Conservation (phyloP, 2,113 vertebrate genomes). For the Dermatemys mawii region DNA sequence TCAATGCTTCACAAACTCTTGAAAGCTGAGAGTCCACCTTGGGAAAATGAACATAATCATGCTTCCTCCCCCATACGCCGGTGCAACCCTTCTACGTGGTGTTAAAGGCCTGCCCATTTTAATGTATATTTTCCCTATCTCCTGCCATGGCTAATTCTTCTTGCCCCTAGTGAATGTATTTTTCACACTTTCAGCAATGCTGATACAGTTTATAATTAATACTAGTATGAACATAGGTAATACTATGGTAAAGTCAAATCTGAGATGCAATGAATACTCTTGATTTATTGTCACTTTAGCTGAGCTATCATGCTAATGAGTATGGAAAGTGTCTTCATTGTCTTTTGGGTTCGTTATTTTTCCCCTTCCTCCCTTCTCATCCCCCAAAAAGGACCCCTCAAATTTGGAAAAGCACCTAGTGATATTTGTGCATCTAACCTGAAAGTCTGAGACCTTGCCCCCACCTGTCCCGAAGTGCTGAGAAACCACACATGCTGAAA, state of each 20-base stretch:
- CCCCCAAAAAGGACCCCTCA: background rate
- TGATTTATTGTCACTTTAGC: background rate
- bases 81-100: background rate
- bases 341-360: background rate
- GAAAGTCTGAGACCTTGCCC: background rate
- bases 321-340: background rate
- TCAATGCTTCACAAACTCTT: background rate
- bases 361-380: background rate
- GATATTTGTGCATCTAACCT: background rate
- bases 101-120: background rate
- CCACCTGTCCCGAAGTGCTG: background rate
- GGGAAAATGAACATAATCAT: background rate
- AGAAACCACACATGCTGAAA: background rate
- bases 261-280: background rate
- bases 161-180: background rate
- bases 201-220: background rate
- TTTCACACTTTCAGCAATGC: background rate
- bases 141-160: background rate
- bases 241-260: background rate
- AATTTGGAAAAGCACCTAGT: background rate
- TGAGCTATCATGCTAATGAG: background rate
- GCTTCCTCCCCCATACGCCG: background rate
- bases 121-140: background rate
- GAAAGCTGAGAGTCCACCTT: background rate
- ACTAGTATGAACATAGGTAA: background rate